phyloP scores from a whole-genome alignment of 30 jellyfish, hydroid and myxozoan genomes.

The Hydractinia symbiolongicarpus region DNA sequence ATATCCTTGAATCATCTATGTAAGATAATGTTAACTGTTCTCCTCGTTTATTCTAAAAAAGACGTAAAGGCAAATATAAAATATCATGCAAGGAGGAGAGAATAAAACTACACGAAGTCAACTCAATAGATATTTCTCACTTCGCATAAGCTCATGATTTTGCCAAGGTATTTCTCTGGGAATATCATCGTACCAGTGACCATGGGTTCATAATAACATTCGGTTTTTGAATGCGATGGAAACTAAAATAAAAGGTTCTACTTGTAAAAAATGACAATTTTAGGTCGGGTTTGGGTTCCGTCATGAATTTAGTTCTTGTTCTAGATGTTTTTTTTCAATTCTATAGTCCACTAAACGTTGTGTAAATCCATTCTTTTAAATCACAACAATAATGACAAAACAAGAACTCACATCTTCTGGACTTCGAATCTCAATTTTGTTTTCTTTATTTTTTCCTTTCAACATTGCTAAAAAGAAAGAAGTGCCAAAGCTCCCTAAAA shows the following conservation, averaged over 20 bases:
- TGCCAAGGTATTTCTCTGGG: conserved; percentile 89
- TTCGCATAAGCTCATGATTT: conserved; percentile 59
- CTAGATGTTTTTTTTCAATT: too few species aligned
- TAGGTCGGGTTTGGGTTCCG: too few species aligned
- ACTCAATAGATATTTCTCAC: conserved; percentile 5
- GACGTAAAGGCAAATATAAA: not conserved
- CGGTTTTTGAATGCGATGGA: conserved; percentile 47
- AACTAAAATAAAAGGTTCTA: conserved; percentile 31
- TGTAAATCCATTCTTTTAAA: too few species aligned
- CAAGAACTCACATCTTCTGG: conserved; percentile 50
- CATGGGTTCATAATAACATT: conserved; percentile 57
- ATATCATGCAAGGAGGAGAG: not conserved
- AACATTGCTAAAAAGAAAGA: conserved; percentile 35
- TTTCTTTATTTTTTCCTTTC: conserved; percentile 22
- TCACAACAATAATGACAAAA: too few species aligned
- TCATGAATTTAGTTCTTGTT: too few species aligned
- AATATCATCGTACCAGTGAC: conserved; percentile 82
- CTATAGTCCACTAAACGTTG: too few species aligned
- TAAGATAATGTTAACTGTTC: conserved; percentile 47
- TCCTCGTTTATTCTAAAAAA: conserved; percentile 78
- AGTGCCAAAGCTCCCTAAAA: too few species aligned
- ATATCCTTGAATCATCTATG: conserved; percentile 71
- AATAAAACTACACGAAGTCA: not conserved
- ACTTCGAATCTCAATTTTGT: conserved; percentile 45
- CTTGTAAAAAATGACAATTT: not conserved